Evolutionary conservation across 1,140 invertebrate genomes (phyloP), one percentile per base, ranked within the genome.

Genomic region (Platyscapa corneri): DNA sequence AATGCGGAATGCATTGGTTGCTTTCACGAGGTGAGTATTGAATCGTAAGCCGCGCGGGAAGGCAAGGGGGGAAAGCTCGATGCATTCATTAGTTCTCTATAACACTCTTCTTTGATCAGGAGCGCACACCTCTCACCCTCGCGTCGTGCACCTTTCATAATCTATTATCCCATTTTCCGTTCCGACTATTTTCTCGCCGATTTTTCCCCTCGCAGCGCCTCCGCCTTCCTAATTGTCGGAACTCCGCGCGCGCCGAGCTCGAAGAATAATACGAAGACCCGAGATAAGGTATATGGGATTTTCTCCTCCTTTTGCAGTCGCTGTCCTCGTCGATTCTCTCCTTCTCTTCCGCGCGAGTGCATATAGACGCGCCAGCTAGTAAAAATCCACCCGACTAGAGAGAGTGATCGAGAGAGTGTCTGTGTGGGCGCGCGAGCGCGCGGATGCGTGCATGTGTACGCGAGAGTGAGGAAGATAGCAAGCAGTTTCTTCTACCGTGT

Each of bases 151-250:
- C n/a, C 1, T 56, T 46, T 79, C 34, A 84, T 74, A 85, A 85
- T 85, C 83, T 85, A 85, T 85, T 85, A 85, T 85, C 83, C 34
- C 53, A 85, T 85, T 81, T 80, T 85, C 83, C 83, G n/a, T 85
- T 23, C 53, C 32, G 67, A 64, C 65, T 75, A 56, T 64, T 81
- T 80, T 49, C 70, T 20, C 75, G 83, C 18, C 30, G 60, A 83
- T 72, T 80, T 84, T 78, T 77, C 56, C 60, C n/a, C 27, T 42
- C 80, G n/a, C n/a, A 2, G 3, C 23, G 16, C 27, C 53, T 12
- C 81, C 80, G 34, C 49, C 37, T 16, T 49, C 82, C 75, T 84
- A 84, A 84, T 84, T 84, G 46, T 84, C 76, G 64, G 39, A 23
- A 53, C 23, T 53, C 12, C 1, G 34, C 49, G n/a, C 30, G 30